These are phyloP conservation scores for Brachypteracias leptosomus DNA, from an alignment of 2,113 vertebrate genomes.

Conservation along the genomic window DNA sequence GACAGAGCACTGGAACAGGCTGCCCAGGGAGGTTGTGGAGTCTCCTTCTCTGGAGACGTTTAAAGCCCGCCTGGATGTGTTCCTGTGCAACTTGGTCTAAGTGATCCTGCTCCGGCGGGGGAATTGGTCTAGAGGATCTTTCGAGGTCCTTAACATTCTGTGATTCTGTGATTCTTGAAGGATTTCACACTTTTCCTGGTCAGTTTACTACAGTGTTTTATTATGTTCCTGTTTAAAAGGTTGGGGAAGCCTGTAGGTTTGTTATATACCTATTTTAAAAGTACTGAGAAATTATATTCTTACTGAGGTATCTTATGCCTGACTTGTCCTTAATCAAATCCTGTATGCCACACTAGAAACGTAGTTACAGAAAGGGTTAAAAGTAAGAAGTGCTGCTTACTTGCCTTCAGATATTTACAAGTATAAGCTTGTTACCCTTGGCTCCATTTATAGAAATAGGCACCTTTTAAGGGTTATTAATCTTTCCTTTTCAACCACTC, in stretches of 20 bases:
- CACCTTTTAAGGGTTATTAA: conserved; percentile 12
- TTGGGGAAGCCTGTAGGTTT: not conserved
- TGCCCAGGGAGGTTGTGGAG: no score
- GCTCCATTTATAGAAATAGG: not conserved
- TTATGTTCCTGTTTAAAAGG: not conserved
- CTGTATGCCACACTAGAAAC: not conserved
- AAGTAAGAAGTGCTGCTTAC: not conserved
- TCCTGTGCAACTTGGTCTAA: no score
- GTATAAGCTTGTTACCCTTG: not conserved
- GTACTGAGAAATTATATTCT: rapidly evolving
- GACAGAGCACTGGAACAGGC: no score
- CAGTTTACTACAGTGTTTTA: not conserved
- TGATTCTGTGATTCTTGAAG: no score
- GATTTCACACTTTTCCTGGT: not conserved
- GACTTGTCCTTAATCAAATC: not conserved
- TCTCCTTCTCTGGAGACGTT: no score
- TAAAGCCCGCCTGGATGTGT: no score
- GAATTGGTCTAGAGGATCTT: no score
- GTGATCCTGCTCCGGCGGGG: no score
- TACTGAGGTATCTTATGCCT: not conserved
- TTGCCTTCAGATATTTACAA: not conserved
- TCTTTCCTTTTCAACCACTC: conserved; percentile 3
- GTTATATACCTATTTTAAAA: not conserved
- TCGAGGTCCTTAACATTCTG: no score
- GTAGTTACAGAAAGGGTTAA: not conserved